Evolutionary conservation across 1,140 invertebrate species (phyloP).

Genomic region (Phymastichus coffea): DNA sequence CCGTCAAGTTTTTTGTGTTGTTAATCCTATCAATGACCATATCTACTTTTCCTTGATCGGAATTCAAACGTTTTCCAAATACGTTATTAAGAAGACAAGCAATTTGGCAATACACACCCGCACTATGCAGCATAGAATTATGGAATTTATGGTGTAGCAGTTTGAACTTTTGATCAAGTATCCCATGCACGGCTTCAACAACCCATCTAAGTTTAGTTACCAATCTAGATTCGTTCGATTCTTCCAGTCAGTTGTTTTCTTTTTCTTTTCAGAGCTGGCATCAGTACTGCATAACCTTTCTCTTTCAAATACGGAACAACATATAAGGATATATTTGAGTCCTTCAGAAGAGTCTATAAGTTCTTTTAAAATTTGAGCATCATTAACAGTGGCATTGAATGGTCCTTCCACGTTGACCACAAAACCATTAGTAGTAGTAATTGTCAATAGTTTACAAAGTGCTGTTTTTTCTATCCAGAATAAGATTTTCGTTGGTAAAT

Average conservation of each 20-base stretch:
- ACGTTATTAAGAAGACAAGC: constrained; percentile 27
- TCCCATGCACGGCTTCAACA: constrained; percentile 41
- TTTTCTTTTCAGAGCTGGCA: constrained; percentile 37
- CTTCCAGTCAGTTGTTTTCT: constrained; percentile 30
- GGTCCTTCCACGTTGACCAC: constrained; percentile 26
- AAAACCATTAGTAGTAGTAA: constrained; percentile 26
- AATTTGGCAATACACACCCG: constrained; percentile 27
- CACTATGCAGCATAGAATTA: too few relatives aligned
- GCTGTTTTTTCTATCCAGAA: constrained; percentile 30
- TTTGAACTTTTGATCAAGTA: constrained; percentile 29
- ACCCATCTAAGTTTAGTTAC: constrained; percentile 37
- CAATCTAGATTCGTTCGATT: constrained; percentile 36
- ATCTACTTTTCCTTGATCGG: constrained; percentile 20
- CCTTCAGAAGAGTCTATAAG: constrained; percentile 24
- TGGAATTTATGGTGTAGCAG: constrained; percentile 29
- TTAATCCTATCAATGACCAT: constrained; percentile 22
- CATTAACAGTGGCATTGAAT: constrained; percentile 30
- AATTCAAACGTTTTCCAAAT: constrained; percentile 29
- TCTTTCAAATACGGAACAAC: constrained; percentile 26
- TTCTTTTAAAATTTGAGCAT: constrained; percentile 33
- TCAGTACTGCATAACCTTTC: too few relatives aligned
- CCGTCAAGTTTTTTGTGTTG: too few relatives aligned
- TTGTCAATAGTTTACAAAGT: constrained; percentile 28
- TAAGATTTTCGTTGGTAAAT: constrained; percentile 14
- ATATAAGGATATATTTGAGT: constrained; percentile 27